Evolutionary conservation across 2,888 invertebrate species (phyloP).

Genomic region (Axea sp.): DNA sequence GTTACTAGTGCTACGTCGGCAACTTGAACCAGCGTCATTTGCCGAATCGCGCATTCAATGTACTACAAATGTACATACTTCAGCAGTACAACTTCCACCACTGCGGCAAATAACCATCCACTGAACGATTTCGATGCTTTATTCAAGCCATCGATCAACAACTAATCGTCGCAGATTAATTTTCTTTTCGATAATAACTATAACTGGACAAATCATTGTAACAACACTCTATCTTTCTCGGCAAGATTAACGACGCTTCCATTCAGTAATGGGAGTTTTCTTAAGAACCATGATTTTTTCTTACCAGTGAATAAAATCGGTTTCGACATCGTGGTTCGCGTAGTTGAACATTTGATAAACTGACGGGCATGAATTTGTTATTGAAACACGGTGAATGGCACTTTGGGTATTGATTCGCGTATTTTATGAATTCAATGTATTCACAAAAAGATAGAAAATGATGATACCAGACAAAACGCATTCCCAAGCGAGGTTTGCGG

Average conservation of each 20-base stretch:
- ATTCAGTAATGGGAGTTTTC: no score
- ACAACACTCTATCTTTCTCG: no score
- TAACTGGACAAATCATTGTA: no score
- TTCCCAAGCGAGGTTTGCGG: conserved; percentile 29
- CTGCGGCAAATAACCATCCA: conserved; percentile 18
- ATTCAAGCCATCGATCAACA: conserved; percentile 17
- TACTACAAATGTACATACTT: conserved; percentile 39
- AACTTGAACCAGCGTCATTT: conserved; percentile 53
- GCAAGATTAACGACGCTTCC: no score
- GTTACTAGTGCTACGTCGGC: conserved; percentile 60
- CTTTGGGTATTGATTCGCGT: conserved; percentile 42
- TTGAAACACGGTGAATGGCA: conserved; percentile 22
- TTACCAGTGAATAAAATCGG: no score
- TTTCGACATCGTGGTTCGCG: no score
- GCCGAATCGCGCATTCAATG: conserved; percentile 46
- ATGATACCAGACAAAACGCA: conserved; percentile 47
- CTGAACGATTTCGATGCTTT: conserved; percentile 14
- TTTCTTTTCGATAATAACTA: no score
- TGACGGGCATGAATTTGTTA: conserved; percentile 43
- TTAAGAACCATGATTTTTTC: no score
- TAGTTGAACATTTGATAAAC: no score
- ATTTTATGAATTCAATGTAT: conserved; percentile 54
- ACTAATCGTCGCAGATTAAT: conserved; percentile 29
- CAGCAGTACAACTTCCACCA: conserved; percentile 33
- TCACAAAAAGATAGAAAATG: conserved; percentile 39